Evolutionary conservation across 2,797 vertebrate genomes (phyloP).

Genomic region (Pseudomugil tenellus): DNA sequence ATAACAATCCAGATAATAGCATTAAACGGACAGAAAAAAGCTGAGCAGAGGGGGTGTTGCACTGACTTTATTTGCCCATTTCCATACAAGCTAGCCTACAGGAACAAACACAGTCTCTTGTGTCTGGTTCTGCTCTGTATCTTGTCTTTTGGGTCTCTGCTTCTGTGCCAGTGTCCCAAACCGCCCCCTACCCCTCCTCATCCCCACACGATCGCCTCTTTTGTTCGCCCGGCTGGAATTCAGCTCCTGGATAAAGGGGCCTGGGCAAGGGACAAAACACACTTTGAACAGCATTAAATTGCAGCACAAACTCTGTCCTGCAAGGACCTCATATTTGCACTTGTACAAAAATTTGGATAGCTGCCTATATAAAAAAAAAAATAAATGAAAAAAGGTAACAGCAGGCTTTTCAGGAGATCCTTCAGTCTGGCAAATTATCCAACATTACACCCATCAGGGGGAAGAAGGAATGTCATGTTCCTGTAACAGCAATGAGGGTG

Average conservation of each 20-base stretch:
- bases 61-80: slow-evolving; percentile 28
- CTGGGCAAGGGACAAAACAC: slow-evolving; percentile 50
- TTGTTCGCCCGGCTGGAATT: slow-evolving; percentile 82
- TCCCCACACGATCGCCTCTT: slow-evolving; percentile 55
- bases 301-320: slow-evolving; percentile 25
- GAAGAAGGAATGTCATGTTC: neutral
- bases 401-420: slow-evolving; percentile 31
- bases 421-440: slow-evolving; percentile 34
- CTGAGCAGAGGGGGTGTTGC: slow-evolving; percentile 27
- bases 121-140: slow-evolving; percentile 50
- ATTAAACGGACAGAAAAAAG: slow-evolving; percentile 60
- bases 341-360: slow-evolving; percentile 20
- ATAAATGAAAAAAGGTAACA: slow-evolving; percentile 55
- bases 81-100: slow-evolving; percentile 17
- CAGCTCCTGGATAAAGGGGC: slow-evolving; percentile 70
- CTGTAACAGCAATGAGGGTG: neutral
- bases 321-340: slow-evolving; percentile 11
- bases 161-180: slow-evolving; percentile 47
- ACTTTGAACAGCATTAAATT: slow-evolving; percentile 49
- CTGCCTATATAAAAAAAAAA: too few species aligned
- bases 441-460: slow-evolving; percentile 15
- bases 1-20: slow-evolving; percentile 52
- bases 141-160: slow-evolving; percentile 65
- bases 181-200: slow-evolving; percentile 24
- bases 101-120: slow-evolving; percentile 18